Percentiles rank a stretch among this genome's conserved stretches.
phyloP scores from a whole-genome alignment of 2,888 invertebrate species.

The Leptopilina syphax region DNA sequence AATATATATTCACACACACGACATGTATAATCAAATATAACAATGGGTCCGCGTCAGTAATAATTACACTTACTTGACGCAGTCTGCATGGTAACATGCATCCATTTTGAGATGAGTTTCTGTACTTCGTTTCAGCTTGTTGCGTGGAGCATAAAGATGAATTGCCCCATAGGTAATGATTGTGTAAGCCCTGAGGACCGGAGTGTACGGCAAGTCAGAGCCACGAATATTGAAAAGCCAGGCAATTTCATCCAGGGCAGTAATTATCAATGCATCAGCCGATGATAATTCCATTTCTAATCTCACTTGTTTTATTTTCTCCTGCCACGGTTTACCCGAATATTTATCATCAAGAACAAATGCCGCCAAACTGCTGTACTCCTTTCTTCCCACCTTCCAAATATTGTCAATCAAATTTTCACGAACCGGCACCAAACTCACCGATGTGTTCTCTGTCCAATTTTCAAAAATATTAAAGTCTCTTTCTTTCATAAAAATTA shows the following conservation, averaged over 20 bases:
- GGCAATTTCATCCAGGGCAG: slow-evolving; percentile 91
- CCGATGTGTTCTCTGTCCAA: slow-evolving; percentile 73
- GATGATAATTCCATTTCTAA: slow-evolving; percentile 80
- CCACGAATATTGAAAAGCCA: slow-evolving; percentile 95
- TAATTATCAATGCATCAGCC: slow-evolving; percentile 89
- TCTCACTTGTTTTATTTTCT: slow-evolving; percentile 85
- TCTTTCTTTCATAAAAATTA: too few relatives aligned
- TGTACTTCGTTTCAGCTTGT: slow-evolving; percentile 79
- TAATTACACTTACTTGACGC: slow-evolving; percentile 80
- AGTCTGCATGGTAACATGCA: slow-evolving; percentile 80
- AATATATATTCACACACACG: not conserved
- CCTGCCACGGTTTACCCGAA: slow-evolving; percentile 84
- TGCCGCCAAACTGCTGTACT: slow-evolving; percentile 79
- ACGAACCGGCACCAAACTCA: slow-evolving; percentile 80
- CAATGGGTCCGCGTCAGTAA: not conserved
- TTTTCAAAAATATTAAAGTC: too few relatives aligned
- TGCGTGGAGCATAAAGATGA: slow-evolving; percentile 84
- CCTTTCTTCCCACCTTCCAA: slow-evolving; percentile 84
- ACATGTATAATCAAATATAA: slow-evolving; percentile 22
- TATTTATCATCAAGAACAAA: slow-evolving; percentile 80
- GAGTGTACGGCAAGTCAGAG: slow-evolving; percentile 88
- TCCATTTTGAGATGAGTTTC: slow-evolving; percentile 78
- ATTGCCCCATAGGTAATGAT: slow-evolving; percentile 83
- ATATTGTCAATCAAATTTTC: slow-evolving; percentile 87
- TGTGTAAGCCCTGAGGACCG: slow-evolving; percentile 87